Evolutionary conservation across 1,140 invertebrate species (phyloP), one percentile per base, ranked within the genome.

Genomic region (Atta colombica): DNA sequence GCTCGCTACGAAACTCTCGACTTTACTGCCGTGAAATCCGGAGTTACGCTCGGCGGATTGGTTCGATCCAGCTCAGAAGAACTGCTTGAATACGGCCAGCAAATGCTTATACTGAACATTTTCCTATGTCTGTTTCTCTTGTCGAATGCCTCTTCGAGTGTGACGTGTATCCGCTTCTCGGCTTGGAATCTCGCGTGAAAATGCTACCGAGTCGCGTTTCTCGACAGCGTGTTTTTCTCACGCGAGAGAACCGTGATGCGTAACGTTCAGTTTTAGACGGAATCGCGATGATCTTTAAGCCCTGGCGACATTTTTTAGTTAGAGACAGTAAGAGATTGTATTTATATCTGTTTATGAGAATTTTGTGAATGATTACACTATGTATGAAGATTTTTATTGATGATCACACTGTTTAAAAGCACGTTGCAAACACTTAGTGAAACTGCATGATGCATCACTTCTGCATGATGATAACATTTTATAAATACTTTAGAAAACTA

Each of bases 21-120:
- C 77, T 68, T 80, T 80, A 80, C 80, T 84, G 55, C 80, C 69
- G 80, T 69, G 25, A 84, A 72, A 84, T 84, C 69, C 45, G 69
- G 63, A 80, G 77, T 80, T 80, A 80, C 63, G 49, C 45, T 80
- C 63, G 63, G 77, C 63, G 77, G 63, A 80, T 80, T 80, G 63
- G 63, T 80, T 80, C 77, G 77, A 80, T 80, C 63, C 77, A n/a
- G 16, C 75, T 68, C 49, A 51, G 31, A 66, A 45, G 77, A 68
- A 68, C 35, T 60, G 80, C 72, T 85, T 55, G 45, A 66, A 84
- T 81, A 82, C 84, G 31, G 53, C 78, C 61, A 71, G 51, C 66
- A 63, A 75, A 85, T 60, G 55, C 45, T 84, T 75, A 61, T 66
- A 28, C 55, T 39, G 65, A 68, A 80, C 14, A 80, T 21, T 28